Evolutionary conservation across 2,797 vertebrate genomes (phyloP).

Genomic region (Myiotriccus ornatus): DNA sequence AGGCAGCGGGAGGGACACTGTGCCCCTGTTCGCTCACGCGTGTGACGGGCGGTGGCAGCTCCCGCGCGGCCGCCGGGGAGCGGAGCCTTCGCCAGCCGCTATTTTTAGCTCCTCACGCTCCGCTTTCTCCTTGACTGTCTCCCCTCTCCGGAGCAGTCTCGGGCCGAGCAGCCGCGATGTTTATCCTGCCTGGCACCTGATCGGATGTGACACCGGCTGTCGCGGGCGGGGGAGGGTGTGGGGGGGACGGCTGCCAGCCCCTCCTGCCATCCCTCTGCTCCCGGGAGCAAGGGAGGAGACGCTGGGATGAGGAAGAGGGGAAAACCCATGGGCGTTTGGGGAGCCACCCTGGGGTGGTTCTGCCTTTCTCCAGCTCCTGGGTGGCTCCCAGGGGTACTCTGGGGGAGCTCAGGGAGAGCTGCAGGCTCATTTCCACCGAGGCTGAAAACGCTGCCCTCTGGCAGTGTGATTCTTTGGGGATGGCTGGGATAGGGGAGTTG

Average conservation of each 20-base stretch:
- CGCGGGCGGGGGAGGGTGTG: background rate
- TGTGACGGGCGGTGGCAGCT: background rate
- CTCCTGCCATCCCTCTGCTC: background rate
- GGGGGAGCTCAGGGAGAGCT: background rate
- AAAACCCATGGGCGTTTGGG: background rate
- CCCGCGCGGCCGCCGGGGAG: background rate
- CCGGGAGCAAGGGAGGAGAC: too few relatives aligned
- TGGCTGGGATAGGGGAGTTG: background rate
- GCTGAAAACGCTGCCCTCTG: background rate
- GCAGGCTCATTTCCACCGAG: fast-evolving
- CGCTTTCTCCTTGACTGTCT: constrained; percentile 61
- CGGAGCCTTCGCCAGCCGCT: background rate
- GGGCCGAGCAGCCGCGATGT: background rate
- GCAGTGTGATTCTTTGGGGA: fast-evolving
- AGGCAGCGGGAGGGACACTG: too few relatives aligned
- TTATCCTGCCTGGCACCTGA: constrained; percentile 29
- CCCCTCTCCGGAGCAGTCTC: background rate
- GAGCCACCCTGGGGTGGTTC: background rate
- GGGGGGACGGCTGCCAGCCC: background rate
- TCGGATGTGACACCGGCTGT: background rate
- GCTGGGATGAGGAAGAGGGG: fast-evolving
- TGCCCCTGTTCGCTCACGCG: background rate
- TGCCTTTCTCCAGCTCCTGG: fast-evolving
- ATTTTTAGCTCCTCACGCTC: constrained; percentile 54
- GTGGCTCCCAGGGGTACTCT: background rate